Base-by-base conservation (phyloP, 2,888 invertebrate species). In the Phymatocera aterrima region DNA sequence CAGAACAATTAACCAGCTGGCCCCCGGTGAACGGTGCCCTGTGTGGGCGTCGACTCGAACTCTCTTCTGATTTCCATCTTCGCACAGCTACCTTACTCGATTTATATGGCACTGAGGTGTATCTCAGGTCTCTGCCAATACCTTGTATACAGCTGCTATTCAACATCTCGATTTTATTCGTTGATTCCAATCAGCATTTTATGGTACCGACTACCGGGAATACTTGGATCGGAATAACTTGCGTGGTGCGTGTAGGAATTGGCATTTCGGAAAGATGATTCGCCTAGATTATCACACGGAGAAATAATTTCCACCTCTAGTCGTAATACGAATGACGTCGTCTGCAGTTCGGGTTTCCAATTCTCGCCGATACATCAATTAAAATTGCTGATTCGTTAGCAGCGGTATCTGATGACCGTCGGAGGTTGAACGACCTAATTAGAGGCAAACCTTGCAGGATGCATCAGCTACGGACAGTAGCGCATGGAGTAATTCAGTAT, bases 1-100 rank as follows among this genome's bases (percentile, higher is more conserved):
- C 83, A 82, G 64, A 83, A 85, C 85, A 87, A 87, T 87, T 87
- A 87, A 87, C 82, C 78, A 81, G 51, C 77, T 43, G 64, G 40
- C 54, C 77, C 60, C 61, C 40, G 60, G 60, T 54, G 37, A 72
- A 78, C 68, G 78, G 60, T 78, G 46, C 43, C 54, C 37, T 6
- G 79, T 72, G 79, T 79, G 64, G 80, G 80, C 79, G 80, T 77
- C 64, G 74, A 51, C 61, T 77, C 77, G 79, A 77, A 80, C 70
- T 77, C 77, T 34, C 75, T 70, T 43, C 74, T 60, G 70, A 77
- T 77, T 74, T 75, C 77, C 77, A 77, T 70, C 79, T 70, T 60
- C 57, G 46, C n/a, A n/a, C 77, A 68, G 75, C 78, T 80, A 75
- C 37, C 77, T 80, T 75, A 79, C 78, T 51, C 80, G 74, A 51